Evolutionary conservation across 1,140 invertebrate species (phyloP).

Genomic region (Brachionus plicatilis): DNA sequence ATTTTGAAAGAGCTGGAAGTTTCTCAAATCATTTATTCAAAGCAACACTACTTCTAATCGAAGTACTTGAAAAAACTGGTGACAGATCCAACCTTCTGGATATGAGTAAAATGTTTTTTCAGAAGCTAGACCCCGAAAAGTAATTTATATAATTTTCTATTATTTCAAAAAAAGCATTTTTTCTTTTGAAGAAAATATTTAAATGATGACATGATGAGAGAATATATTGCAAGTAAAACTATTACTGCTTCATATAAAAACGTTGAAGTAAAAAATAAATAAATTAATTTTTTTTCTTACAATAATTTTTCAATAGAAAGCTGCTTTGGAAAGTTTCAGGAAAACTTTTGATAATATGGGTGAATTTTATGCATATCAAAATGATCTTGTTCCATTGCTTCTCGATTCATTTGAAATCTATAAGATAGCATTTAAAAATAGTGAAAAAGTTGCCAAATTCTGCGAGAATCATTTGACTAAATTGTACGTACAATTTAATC

Average conservation of each 20-base stretch:
- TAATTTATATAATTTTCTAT: not conserved
- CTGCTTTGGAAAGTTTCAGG: not conserved
- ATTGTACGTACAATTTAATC: slow-evolving; percentile 31
- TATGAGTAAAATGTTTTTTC: slow-evolving; percentile 20
- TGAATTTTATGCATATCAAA: slow-evolving; percentile 27
- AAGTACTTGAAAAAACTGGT: not conserved
- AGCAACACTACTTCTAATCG: not conserved
- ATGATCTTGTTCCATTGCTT: slow-evolving; percentile 5
- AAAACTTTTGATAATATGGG: slow-evolving; percentile 9
- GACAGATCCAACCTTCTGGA: not conserved
- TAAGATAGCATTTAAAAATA: not conserved
- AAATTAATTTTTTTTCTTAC: not conserved
- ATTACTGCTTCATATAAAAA: not conserved
- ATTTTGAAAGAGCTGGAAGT: slow-evolving; percentile 27
- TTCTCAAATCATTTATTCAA: slow-evolving; percentile 32
- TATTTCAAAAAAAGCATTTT: not conserved
- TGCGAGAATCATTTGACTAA: slow-evolving; percentile 1
- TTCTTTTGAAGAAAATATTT: slow-evolving; percentile 10
- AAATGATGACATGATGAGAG: not conserved
- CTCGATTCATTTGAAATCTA: slow-evolving; percentile 10
- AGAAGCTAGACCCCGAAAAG: slow-evolving; percentile 24
- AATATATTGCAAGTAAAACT: not conserved
- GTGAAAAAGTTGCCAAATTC: slow-evolving; percentile 3
- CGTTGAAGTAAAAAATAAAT: not conserved
- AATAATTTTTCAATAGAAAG: not conserved